Evolutionary conservation across 2,888 invertebrate species (phyloP), one percentile per base, ranked within the genome.

Genomic region (Dusona sp.): DNA sequence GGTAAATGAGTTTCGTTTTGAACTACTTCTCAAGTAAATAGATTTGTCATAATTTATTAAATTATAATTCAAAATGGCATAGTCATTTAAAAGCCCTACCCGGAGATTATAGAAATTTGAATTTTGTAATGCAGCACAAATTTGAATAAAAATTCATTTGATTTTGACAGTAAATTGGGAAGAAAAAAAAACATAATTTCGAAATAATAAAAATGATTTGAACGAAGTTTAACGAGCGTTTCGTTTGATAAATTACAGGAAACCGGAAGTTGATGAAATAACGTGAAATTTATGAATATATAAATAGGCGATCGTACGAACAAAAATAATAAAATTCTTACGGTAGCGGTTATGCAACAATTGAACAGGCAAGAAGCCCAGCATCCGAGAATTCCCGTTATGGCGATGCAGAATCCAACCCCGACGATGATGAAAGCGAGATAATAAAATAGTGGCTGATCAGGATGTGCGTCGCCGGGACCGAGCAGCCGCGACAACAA

Each of bases 341-440:
- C 97, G 86, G 96, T 93, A 79, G 96, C 96, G n/a, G 97, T 95
- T 88, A 97, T 96, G 89, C 96, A 96, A 91, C 97, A 97, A 90
- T 96, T 97, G 88, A 97, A 96, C 90, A 97, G 95, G 91, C 97
- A 97, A 0, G 97, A 96, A 0, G 97, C 97, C 97, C 97, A 98
- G 93, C 97, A 98, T 72, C 98, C 98, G 29, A 97, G 94, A 68
- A 97, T 96, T 4, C 97, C 96, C 0, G 96, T 95, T 8, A 96
- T 95, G 79, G 97, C 96, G 75, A 97, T 95, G 51, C 96, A 93
- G 79, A 97, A 95, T 0, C 98, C 98, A 0, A 97, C 95, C 0
- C 95, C 95, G n/a, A 97, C 95, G 74, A 97, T 93, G 2, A 96
- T 96, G 73, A 98, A 95, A 0, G 97, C 96, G 9, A 97, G 95